Conservation (phyloP, 2,113 vertebrate genomes). For the Lates calcarifer region DNA sequence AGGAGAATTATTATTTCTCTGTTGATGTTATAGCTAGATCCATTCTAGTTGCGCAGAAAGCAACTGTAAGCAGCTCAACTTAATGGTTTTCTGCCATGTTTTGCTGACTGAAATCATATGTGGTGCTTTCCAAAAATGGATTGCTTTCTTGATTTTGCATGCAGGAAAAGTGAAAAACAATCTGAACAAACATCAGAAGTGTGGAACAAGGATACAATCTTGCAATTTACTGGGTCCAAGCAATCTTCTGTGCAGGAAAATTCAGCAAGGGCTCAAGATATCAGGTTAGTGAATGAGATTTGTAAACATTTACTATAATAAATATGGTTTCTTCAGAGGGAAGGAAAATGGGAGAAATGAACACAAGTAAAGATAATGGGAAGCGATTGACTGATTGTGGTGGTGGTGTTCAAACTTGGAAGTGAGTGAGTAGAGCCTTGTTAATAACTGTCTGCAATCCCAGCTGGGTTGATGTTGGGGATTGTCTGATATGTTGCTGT, state of each 20-base stretch:
- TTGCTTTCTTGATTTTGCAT: conserved; percentile 38
- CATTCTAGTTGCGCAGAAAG: background rate
- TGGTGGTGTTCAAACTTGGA: conserved; percentile 43
- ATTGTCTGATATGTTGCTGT: conserved; percentile 42
- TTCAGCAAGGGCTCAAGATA: conserved; percentile 31
- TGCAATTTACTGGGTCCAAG: conserved; percentile 8
- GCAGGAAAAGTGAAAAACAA: conserved; percentile 39
- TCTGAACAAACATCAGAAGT: conserved; percentile 32
- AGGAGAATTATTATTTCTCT: conserved; percentile 21
- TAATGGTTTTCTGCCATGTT: background rate
- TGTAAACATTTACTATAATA: conserved; percentile 35
- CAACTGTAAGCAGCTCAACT: background rate
- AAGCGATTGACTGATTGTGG: conserved; percentile 25
- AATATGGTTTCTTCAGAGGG: conserved; percentile 29
- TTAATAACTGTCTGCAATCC: conserved; percentile 66
- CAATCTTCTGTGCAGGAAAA: conserved; percentile 17
- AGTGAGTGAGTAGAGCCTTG: conserved; percentile 48
- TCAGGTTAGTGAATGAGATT: conserved; percentile 46
- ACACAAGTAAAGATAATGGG: conserved; percentile 34
- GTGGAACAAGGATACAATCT: conserved; percentile 39
- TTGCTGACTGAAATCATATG: conserved; percentile 27
- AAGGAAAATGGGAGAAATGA: background rate
- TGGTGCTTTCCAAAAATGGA: conserved; percentile 14
- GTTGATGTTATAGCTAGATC: conserved; percentile 20
- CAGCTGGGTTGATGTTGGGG: conserved; percentile 47